Base-by-base conservation (phyloP, 1,140 invertebrate species). In the Bombus terrestris region DNA sequence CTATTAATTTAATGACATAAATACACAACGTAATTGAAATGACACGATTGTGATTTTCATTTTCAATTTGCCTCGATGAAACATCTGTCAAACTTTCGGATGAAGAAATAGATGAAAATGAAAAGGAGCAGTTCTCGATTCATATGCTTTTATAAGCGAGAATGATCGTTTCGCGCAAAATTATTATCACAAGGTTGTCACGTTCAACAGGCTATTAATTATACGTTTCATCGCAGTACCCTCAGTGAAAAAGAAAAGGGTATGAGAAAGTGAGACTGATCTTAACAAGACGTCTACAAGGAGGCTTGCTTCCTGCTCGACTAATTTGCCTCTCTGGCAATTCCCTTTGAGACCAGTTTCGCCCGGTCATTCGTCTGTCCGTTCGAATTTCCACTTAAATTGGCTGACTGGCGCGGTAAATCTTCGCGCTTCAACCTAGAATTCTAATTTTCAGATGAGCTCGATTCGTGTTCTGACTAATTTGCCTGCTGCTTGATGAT, bases 181-280 rank as follows among this genome's bases (percentile, higher is more conserved):
- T 85, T 74, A 85, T 81, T 85, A 85, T 74, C 83, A 43, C 71
- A n/a, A 37, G 68, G 28, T 77, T 81, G 77, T 73, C 77, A 62
- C 25, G 53, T 64, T 85, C 78, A 85, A 68, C 43, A 73, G 43
- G 78, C 78, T 81, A 85, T 85, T 81, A 81, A 81, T 85, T 85
- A 85, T 32, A 68, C 78, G 28, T 35, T 59, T 68, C 59, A 53
- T 81, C 53, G 69, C 78, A n/a, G 66, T 12, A 22, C 13, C 64
- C 25, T 22, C 39, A 4, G 59, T 15, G 41, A 66, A 28, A n/a
- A 35, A n/a, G 25, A n/a, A 13, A 22, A 32, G n/a, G 71, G 35
- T 35, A 37, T 22, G 35, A 41, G 77, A 81, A 81, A 81, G 59
- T 47, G 78, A 81, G 78, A 68, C 32, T 53, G 64, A 79, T 79